These are phyloP conservation scores for Nothura maculosa DNA, from an alignment of 2,797 vertebrate species.

Conservation along the genomic window DNA sequence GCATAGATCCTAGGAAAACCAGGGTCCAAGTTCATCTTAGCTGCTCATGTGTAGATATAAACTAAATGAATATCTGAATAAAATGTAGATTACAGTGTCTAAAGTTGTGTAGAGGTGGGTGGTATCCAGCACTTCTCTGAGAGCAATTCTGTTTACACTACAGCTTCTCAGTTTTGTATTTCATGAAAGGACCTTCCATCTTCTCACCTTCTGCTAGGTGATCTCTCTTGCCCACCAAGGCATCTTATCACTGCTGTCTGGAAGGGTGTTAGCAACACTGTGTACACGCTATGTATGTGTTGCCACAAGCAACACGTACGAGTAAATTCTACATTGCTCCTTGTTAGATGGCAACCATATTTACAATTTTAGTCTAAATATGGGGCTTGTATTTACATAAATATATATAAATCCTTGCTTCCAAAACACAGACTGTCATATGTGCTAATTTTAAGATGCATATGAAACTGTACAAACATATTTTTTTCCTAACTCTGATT, in stretches of 20 bases:
- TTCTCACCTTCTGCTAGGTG: slow-evolving; percentile 26
- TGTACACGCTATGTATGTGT: not conserved
- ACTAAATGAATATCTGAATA: not conserved
- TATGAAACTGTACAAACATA: not conserved
- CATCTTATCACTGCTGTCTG: slow-evolving; percentile 40
- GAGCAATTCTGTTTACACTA: slow-evolving; percentile 40
- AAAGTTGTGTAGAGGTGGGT: not conserved
- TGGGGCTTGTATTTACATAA: not conserved
- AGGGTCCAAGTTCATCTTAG: not conserved
- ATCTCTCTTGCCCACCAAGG: not conserved
- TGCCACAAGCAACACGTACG: not conserved
- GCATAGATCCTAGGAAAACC: not conserved
- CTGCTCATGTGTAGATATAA: not conserved
- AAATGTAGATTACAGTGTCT: not conserved
- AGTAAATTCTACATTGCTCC: not conserved
- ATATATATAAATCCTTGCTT: not conserved
- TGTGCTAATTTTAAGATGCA: not conserved
- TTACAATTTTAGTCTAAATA: not conserved
- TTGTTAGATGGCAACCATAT: not conserved
- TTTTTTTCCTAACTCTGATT: not conserved
- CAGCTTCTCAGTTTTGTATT: slow-evolving; percentile 46
- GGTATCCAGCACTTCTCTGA: slow-evolving; percentile 24
- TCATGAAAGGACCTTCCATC: slow-evolving; percentile 21
- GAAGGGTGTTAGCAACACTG: slow-evolving; percentile 52
- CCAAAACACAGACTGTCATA: not conserved